phyloP scores from a whole-genome alignment of 2,797 vertebrate species.

The Pangasius larnaudii region DNA sequence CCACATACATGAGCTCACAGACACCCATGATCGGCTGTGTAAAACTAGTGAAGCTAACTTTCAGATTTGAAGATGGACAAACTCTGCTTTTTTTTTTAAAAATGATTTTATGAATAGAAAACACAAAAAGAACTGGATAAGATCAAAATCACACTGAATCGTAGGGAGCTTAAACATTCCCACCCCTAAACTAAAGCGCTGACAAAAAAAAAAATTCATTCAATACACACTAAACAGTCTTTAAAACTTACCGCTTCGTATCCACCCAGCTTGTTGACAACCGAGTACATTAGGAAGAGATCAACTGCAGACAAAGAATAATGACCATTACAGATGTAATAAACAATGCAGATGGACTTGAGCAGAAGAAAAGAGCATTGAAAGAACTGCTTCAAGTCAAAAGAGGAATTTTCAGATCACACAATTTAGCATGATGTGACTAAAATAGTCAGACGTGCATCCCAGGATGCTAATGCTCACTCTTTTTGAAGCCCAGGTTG shows the following conservation, averaged over 20 bases:
- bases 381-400: not conserved
- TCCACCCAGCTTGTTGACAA: conserved; percentile 79
- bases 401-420: not conserved
- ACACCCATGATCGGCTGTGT: not conserved
- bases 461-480: conserved; percentile 63
- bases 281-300: conserved; percentile 81
- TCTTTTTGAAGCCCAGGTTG: conserved; percentile 85
- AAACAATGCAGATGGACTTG: not conserved
- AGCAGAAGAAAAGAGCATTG: not conserved
- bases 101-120: not conserved
- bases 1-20: not conserved
- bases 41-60: not conserved
- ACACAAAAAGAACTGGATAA: not conserved
- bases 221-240: not conserved
- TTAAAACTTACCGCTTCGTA: conserved; percentile 73
- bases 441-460: not conserved
- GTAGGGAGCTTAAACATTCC: not conserved
- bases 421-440: not conserved
- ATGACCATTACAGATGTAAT: not conserved
- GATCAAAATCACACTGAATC: not conserved
- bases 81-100: not conserved
- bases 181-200: not conserved
- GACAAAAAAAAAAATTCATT: too few relatives aligned
- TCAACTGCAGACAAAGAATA: conserved; percentile 71
- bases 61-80: not conserved